Evolutionary conservation across 2,888 invertebrate genomes (phyloP).

Genomic region (Tenthredo mesomela): DNA sequence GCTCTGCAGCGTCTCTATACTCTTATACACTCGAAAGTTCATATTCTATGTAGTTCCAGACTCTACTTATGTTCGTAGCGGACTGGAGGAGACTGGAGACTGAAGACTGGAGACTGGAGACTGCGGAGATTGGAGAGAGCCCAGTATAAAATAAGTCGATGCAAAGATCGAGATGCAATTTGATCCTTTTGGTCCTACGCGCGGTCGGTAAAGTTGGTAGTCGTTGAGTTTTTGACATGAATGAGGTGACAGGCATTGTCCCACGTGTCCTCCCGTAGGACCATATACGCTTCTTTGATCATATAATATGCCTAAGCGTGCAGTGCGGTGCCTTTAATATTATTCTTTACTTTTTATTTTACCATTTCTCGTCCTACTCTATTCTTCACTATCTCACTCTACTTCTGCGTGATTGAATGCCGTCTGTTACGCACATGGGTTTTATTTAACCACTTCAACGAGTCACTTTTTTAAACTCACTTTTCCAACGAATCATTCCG

Average conservation of each 20-base stretch:
- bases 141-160: constrained; percentile 71
- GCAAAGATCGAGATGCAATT: constrained; percentile 72
- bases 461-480: constrained; percentile 3
- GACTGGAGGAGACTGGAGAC: background rate
- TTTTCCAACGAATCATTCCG: constrained; percentile 4
- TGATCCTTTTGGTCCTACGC: constrained; percentile 66
- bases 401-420: constrained; percentile 52
- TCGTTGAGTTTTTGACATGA: constrained; percentile 71
- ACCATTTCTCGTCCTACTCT: constrained; percentile 17
- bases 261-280: constrained; percentile 64
- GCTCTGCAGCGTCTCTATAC: background rate
- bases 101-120: background rate
- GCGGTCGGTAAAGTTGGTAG: constrained; percentile 63
- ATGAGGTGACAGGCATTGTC: constrained; percentile 72
- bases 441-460: constrained; percentile 2
- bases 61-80: background rate
- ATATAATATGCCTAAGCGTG: constrained; percentile 36
- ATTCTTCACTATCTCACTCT: constrained; percentile 35
- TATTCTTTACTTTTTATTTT: background rate
- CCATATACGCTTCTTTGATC: constrained; percentile 55
- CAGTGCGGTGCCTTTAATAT: constrained; percentile 67
- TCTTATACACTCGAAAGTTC: background rate
- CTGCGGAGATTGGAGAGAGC: background rate
- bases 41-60: background rate
- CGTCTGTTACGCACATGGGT: constrained; percentile 8